Percentiles rank a stretch among this genome's conserved stretches.
These are phyloP conservation scores for Thymelicus acteon DNA, from an alignment of 2,888 invertebrate species.

Conservation along the genomic window DNA sequence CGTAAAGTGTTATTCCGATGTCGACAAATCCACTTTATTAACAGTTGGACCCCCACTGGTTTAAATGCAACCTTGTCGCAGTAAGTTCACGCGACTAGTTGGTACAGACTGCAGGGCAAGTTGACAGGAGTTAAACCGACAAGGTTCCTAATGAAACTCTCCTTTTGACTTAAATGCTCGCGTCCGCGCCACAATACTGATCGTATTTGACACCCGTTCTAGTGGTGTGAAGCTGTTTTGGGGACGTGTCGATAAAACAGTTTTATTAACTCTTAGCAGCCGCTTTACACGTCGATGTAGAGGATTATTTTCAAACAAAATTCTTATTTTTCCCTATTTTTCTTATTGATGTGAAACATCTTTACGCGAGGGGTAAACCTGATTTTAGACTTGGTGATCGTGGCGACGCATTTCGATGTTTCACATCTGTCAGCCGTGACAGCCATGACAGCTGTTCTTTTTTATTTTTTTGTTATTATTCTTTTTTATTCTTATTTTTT, in stretches of 20 bases:
- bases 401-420: too few relatives aligned
- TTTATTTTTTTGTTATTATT: too few relatives aligned
- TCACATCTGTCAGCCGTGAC: too few relatives aligned
- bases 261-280: too few relatives aligned
- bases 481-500: too few relatives aligned
- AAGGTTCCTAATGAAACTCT: constrained; percentile 68
- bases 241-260: constrained; percentile 42
- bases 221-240: constrained; percentile 56
- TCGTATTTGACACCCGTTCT: constrained; percentile 76
- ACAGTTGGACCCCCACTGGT: constrained; percentile 74
- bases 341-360: too few relatives aligned
- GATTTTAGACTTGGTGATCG: too few relatives aligned
- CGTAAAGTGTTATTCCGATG: constrained; percentile 81
- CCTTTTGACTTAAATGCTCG: constrained; percentile 80
- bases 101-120: constrained; percentile 56
- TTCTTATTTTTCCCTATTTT: too few relatives aligned
- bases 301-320: too few relatives aligned
- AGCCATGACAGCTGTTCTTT: too few relatives aligned
- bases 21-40: constrained; percentile 83
- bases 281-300: too few relatives aligned
- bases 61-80: constrained; percentile 68
- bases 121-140: constrained; percentile 67
- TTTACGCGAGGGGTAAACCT: too few relatives aligned
- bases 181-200: constrained; percentile 73
- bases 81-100: constrained; percentile 52